These are phyloP conservation scores for Tiliqua scincoides DNA, from an alignment of 2,113 vertebrate genomes.

Conservation along the genomic window DNA sequence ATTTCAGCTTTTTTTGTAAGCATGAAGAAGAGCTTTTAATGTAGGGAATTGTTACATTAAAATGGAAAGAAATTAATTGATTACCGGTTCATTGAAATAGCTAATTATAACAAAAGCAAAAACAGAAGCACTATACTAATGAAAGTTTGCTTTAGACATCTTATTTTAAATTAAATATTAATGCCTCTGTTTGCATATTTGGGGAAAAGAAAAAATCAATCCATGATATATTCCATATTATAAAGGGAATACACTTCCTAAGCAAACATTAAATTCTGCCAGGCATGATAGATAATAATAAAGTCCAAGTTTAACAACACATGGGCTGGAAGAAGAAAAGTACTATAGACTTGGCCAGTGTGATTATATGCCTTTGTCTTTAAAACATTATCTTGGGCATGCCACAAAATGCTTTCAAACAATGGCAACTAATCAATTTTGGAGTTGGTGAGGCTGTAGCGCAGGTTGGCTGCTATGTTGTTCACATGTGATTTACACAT, in stretches of 20 bases:
- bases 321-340: background rate
- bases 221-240: background rate
- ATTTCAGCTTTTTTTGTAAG: background rate
- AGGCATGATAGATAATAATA: background rate
- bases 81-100: background rate
- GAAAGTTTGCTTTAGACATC: conserved; percentile 21
- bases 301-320: background rate
- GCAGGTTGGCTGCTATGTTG: too few relatives aligned
- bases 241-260: background rate
- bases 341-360: background rate
- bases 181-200: conserved; percentile 13
- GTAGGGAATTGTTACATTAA: background rate
- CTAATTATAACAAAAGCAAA: conserved; percentile 2
- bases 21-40: background rate
- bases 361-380: background rate
- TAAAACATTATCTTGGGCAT: background rate
- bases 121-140: background rate
- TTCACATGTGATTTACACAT: too few relatives aligned
- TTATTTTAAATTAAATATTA: conserved; percentile 41
- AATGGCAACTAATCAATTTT: too few relatives aligned
- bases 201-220: background rate
- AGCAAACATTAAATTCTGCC: background rate
- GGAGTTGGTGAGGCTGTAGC: too few relatives aligned
- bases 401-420: background rate
- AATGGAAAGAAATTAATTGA: background rate